Base-by-base conservation (phyloP, 1,140 invertebrate species). In the Nomia melanderi region DNA sequence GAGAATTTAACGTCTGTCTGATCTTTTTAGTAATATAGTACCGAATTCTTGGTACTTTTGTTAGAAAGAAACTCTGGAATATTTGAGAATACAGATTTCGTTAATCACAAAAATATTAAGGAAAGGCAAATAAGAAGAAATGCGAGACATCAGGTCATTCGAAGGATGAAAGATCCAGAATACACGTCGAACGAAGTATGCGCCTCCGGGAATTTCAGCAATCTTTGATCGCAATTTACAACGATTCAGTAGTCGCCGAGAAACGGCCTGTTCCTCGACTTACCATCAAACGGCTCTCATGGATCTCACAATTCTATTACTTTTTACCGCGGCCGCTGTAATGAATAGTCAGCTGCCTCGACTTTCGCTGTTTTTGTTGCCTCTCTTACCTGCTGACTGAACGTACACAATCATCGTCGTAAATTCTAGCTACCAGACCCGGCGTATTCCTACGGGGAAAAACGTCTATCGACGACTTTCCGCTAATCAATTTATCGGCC, bases 311-410 rank as follows among this genome's bases (percentile, higher is more conserved):
- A 17, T 66, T 27, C 63, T 20, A 47, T 47, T 75, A 75, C 39
- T 77, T 69, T 53, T 77, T 60, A 66, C 47, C 27, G 17, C 47
- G 12, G 25, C 11, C 5, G 41, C 14, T 33, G 33, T 57, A 77
- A 82, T 72, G 56, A 81, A 72, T 67, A 50, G 44, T 54, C 12
- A 47, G 47, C 33, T 39, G 23, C 44, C 11, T 31, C 41, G 27
- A 82, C 79, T 83, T 83, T 83, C 81, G 80, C 81, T 77, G 62
- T 82, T 83, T 82, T 82, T 82, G 47, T 27, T 36, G 14, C 50
- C 23, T 9, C 50, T 44, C 20, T 25, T 31, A 25, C 56, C 56
- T 14, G 31, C 29, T 12, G 5, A 0, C 5, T 39, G 23, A 31
- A 27, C 5, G 23, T 2, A 7, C 8, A 54, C 14, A n/a, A 47